Evolutionary conservation across 2,888 invertebrate genomes (phyloP).

Genomic region (Drosophila colorata): DNA sequence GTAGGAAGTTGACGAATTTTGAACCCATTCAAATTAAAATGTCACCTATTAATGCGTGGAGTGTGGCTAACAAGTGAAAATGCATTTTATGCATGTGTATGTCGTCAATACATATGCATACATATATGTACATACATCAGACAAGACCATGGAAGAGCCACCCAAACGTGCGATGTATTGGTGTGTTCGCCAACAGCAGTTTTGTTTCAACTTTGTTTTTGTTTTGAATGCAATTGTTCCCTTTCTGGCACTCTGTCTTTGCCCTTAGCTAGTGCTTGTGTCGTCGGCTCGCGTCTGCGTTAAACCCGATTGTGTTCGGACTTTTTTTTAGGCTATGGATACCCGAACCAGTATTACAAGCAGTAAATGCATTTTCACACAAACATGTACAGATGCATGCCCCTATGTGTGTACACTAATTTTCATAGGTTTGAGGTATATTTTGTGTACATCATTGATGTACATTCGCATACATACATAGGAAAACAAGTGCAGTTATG

Average conservation of each 20-base stretch:
- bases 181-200: conserved; percentile 50
- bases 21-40: conserved; percentile 34
- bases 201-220: conserved; percentile 61
- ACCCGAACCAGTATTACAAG: conserved; percentile 54
- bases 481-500: background rate
- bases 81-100: conserved; percentile 15
- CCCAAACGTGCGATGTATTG: conserved; percentile 30
- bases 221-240: conserved; percentile 60
- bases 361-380: conserved; percentile 48
- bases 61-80: conserved; percentile 13
- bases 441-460: conserved; percentile 35
- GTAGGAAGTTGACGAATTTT: conserved; percentile 47
- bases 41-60: conserved; percentile 9
- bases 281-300: conserved; percentile 33
- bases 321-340: conserved; percentile 37
- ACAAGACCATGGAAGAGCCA: conserved; percentile 47
- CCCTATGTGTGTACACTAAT: conserved; percentile 30
- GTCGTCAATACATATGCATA: conserved; percentile 11
- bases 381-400: conserved; percentile 10
- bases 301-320: conserved; percentile 45
- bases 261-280: conserved; percentile 27
- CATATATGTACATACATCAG: conserved; percentile 31
- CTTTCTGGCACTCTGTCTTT: conserved; percentile 47
- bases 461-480: conserved; percentile 11
- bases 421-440: conserved; percentile 34